Percentiles rank a stretch among this genome's conserved stretches.
These are phyloP conservation scores for Daubentonia madagascariensis DNA, from an alignment of 2,113 vertebrate species.

Conservation along the genomic window DNA sequence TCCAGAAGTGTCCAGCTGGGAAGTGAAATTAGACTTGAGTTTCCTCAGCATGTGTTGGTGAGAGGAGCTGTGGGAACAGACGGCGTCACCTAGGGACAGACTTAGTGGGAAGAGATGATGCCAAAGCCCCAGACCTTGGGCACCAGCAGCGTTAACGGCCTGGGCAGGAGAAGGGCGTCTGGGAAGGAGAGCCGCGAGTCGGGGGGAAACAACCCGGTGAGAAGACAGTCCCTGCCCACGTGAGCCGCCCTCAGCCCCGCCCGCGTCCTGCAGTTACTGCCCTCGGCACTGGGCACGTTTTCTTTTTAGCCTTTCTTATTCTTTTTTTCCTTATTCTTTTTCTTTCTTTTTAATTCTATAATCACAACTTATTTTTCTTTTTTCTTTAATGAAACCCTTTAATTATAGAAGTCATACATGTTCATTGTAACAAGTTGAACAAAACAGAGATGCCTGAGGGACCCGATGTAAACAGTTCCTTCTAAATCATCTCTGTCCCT, in stretches of 20 bases:
- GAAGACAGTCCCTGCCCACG: neutral
- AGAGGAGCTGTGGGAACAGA: neutral
- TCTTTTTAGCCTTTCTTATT: neutral
- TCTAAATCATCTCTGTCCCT: neutral
- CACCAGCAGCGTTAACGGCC: neutral
- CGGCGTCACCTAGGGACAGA: neutral
- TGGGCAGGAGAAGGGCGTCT: neutral
- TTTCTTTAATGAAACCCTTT: neutral
- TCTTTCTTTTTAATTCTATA: neutral
- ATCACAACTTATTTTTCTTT: neutral
- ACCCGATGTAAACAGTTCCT: neutral
- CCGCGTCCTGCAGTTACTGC: neutral
- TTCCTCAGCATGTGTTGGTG: neutral
- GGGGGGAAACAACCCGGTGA: accelerated
- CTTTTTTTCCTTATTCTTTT: neutral
- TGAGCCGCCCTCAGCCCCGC: too few relatives aligned
- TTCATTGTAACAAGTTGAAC: neutral
- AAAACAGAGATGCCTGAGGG: neutral
- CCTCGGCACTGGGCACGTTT: neutral
- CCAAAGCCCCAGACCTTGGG: neutral
- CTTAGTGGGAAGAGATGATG: neutral
- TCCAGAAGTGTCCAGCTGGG: neutral
- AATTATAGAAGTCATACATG: neutral
- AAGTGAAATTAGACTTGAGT: neutral
- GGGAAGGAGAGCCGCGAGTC: neutral